Percentiles rank a stretch among this genome's conserved stretches.
Evolutionary conservation across 2,888 invertebrate species (phyloP).

Genomic region (Schizotus pectinicornis): DNA sequence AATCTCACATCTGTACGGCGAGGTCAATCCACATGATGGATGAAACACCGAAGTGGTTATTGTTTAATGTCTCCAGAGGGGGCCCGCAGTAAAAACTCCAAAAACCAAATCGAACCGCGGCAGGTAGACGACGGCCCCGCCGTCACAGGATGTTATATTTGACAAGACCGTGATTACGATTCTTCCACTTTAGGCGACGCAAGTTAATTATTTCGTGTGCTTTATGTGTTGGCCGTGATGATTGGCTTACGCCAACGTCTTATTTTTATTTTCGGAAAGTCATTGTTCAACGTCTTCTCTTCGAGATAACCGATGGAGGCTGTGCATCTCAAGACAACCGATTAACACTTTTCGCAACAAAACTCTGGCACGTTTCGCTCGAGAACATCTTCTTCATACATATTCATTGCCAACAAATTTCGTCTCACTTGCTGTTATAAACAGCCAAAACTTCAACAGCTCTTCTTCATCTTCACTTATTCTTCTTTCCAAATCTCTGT

Average conservation of each 20-base stretch:
- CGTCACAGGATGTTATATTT: constrained; percentile 48
- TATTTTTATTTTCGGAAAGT: constrained; percentile 28
- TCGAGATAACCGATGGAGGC: constrained; percentile 22
- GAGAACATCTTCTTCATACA: too few species aligned
- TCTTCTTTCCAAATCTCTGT: too few species aligned
- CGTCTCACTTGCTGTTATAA: constrained; percentile 29
- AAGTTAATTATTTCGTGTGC: constrained; percentile 41
- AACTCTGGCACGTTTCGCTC: not conserved
- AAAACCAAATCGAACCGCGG: constrained; percentile 45
- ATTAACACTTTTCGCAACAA: not conserved
- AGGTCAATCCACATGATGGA: constrained; percentile 53
- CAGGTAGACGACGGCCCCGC: constrained; percentile 44
- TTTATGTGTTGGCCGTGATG: constrained; percentile 39
- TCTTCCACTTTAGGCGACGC: constrained; percentile 40
- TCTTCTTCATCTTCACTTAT: too few species aligned
- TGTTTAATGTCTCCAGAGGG: constrained; percentile 58
- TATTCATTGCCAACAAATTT: constrained; percentile 14
- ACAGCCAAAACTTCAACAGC: too few species aligned
- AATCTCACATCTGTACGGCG: constrained; percentile 52
- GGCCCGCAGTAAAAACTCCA: constrained; percentile 48
- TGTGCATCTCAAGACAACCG: constrained; percentile 11
- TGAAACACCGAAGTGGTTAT: constrained; percentile 58
- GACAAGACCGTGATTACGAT: constrained; percentile 49
- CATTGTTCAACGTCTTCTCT: constrained; percentile 27
- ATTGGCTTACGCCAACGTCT: constrained; percentile 36